A percentile compares a stretch with the other conserved stretches of the same genome.
These are phyloP conservation scores for Axis porcinus DNA, from an alignment of 2,113 vertebrate species.

Conservation along the genomic window DNA sequence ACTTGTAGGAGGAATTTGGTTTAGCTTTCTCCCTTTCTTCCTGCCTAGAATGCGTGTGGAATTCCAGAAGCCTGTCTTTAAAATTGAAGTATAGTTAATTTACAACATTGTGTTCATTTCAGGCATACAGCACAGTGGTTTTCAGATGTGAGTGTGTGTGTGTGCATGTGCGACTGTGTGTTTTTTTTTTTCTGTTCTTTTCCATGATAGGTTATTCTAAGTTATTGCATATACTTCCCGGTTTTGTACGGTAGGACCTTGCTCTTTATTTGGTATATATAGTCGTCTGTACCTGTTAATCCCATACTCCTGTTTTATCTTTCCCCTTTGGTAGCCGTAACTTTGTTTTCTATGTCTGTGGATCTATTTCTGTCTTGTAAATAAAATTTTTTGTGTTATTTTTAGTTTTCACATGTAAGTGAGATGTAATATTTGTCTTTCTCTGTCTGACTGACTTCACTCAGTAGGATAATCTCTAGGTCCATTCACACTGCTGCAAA, in stretches of 20 bases:
- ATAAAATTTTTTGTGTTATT: neutral
- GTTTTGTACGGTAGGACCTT: neutral
- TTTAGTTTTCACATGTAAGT: neutral
- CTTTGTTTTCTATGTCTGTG: neutral
- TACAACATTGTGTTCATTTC: neutral
- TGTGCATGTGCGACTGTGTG: accelerated
- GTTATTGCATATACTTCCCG: neutral
- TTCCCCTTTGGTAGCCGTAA: neutral
- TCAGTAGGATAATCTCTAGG: neutral
- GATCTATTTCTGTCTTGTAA: neutral
- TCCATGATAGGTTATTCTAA: neutral
- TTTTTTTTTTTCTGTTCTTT: neutral
- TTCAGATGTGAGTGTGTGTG: neutral
- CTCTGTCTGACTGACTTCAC: neutral
- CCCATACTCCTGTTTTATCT: neutral
- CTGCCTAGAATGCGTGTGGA: neutral
- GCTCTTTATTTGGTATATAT: neutral
- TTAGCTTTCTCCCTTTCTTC: neutral
- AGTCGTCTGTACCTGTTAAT: neutral
- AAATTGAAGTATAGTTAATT: neutral
- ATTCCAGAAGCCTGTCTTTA: neutral
- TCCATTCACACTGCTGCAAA: neutral
- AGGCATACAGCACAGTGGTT: neutral
- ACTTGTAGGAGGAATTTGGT: neutral
- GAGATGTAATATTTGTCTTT: neutral